These are phyloP conservation scores for Eueides isabella DNA, from an alignment of 1,140 invertebrate genomes.

Conservation along the genomic window DNA sequence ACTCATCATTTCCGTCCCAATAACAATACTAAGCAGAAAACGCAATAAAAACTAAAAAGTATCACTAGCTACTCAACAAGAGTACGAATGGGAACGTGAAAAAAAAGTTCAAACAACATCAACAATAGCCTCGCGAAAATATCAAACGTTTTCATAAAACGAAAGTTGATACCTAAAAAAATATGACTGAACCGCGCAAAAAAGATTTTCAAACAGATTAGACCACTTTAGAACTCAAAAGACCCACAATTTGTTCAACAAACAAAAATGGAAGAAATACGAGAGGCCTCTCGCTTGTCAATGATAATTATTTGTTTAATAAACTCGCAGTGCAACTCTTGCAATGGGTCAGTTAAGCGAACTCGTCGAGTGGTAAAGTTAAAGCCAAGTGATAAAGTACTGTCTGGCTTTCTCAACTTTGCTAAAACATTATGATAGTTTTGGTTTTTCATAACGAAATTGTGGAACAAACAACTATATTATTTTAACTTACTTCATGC, in stretches of 20 bases:
- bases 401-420: slow-evolving; percentile 12
- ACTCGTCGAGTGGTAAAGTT: slow-evolving; percentile 42
- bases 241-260: slow-evolving; percentile 10
- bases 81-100: not conserved
- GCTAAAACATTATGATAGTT: not conserved
- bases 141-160: slow-evolving; percentile 7
- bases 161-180: not conserved
- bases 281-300: slow-evolving; percentile 34
- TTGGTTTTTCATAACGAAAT: not conserved
- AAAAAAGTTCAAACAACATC: not conserved
- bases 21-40: slow-evolving; percentile 7
- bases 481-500: no score
- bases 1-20: slow-evolving; percentile 5
- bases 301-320: slow-evolving; percentile 55
- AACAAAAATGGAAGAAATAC: slow-evolving; percentile 23
- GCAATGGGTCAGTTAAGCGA: slow-evolving; percentile 46
- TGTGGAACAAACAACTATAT: not conserved
- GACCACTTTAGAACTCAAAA: slow-evolving; percentile 17
- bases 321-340: slow-evolving; percentile 39
- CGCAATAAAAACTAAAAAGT: not conserved
- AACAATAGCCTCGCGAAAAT: slow-evolving; percentile 9
- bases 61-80: not conserved
- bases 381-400: slow-evolving; percentile 38
- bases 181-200: not conserved
- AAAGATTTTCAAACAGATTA: not conserved